These are phyloP conservation scores for Nymphalis c-album DNA, from an alignment of 2,888 invertebrate genomes.

Conservation along the genomic window DNA sequence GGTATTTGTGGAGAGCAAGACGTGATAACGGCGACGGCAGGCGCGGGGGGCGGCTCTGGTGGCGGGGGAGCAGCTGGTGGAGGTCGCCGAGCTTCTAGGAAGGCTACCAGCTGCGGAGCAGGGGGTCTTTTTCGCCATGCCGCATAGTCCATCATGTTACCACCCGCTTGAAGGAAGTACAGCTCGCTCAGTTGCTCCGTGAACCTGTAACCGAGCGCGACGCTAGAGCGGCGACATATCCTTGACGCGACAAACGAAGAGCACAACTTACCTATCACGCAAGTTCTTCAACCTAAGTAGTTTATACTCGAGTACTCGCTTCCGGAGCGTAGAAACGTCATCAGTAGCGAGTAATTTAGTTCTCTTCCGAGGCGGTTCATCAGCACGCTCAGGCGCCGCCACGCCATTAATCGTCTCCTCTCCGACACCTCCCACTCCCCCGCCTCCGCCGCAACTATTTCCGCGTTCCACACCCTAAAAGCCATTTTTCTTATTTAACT, in stretches of 20 bases:
- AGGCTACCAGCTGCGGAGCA: constrained; percentile 86
- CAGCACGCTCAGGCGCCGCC: constrained; percentile 42
- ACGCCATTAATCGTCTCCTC: constrained; percentile 50
- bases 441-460: constrained; percentile 37
- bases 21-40: constrained; percentile 83
- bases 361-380: constrained; percentile 66
- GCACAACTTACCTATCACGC: constrained; percentile 80
- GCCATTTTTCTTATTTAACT: constrained; percentile 30
- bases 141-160: constrained; percentile 93
- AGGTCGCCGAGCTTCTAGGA: constrained; percentile 87
- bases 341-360: constrained; percentile 50
- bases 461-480: constrained; percentile 67
- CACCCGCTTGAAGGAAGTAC: constrained; percentile 92
- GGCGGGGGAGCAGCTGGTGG: constrained; percentile 79
- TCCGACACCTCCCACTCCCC: constrained; percentile 46
- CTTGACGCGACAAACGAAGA: constrained; percentile 5
- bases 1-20: constrained; percentile 81
- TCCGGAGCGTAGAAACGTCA: constrained; percentile 75
- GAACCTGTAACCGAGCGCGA: constrained; percentile 72
- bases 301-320: constrained; percentile 86
- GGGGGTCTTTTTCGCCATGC: constrained; percentile 91
- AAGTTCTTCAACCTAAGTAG: constrained; percentile 85
- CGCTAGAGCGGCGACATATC: constrained; percentile 34
- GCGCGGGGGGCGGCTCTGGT: constrained; percentile 82
- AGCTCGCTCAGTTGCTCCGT: constrained; percentile 91